A percentile compares a stretch with the other conserved stretches of the same genome.
Conservation (phyloP, 92 coral and sea anemone species). For the Palythoa heliodiscus region DNA sequence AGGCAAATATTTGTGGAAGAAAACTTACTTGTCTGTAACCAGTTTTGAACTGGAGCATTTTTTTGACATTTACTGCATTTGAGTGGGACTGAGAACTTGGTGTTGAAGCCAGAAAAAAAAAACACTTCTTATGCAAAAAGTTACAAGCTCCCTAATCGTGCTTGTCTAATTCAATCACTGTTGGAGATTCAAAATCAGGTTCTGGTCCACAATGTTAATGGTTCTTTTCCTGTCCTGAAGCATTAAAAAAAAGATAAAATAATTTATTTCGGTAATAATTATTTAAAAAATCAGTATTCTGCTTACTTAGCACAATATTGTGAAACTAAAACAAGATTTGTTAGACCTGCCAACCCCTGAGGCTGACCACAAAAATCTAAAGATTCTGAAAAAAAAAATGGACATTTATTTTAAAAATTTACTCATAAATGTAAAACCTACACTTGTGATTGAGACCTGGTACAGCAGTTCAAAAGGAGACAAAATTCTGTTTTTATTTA, state of each 20-base stretch:
- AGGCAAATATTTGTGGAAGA: neutral
- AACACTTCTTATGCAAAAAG: neutral
- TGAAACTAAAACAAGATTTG: neutral
- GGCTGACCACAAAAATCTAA: too few relatives aligned
- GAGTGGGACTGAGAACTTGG: neutral
- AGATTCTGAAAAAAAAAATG: neutral
- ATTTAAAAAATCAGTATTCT: too few relatives aligned
- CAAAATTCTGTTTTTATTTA: too few relatives aligned
- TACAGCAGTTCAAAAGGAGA: too few relatives aligned
- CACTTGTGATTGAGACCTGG: too few relatives aligned
- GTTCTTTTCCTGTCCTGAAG: neutral
- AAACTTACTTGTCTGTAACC: neutral
- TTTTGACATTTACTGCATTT: neutral
- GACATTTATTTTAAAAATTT: neutral
- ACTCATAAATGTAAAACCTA: too few relatives aligned
- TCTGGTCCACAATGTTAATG: neutral
- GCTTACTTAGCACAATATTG: too few relatives aligned
- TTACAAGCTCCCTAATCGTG: neutral
- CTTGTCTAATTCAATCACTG: too few relatives aligned
- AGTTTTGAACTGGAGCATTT: too few relatives aligned
- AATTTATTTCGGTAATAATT: too few relatives aligned
- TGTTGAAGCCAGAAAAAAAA: neutral
- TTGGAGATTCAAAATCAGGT: neutral
- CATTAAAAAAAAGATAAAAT: too few relatives aligned
- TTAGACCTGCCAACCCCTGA: too few relatives aligned